phyloP scores from a whole-genome alignment of 2,113 vertebrate species.

The Mormyrus lacerda region DNA sequence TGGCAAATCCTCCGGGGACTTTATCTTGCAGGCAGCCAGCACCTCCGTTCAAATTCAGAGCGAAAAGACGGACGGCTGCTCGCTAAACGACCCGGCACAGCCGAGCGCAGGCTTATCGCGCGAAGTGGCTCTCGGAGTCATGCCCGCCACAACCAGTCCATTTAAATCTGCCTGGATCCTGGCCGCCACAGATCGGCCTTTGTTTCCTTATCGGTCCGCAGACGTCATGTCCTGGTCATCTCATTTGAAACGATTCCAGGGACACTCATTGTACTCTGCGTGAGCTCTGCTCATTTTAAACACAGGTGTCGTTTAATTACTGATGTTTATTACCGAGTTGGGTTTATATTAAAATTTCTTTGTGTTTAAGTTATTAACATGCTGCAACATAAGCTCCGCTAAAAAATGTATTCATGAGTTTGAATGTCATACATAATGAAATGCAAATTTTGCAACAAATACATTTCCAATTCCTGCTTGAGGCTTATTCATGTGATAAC shows the following conservation, averaged over 20 bases:
- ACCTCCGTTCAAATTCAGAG: background rate
- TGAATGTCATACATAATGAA: background rate
- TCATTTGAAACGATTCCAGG: background rate
- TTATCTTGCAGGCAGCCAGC: background rate
- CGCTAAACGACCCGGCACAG: background rate
- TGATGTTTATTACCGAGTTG: conserved; percentile 23
- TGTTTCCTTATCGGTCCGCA: background rate
- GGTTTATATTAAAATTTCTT: background rate
- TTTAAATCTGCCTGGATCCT: background rate
- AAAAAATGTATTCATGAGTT: background rate
- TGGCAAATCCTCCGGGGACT: background rate
- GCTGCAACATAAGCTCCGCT: background rate
- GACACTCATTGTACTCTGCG: background rate
- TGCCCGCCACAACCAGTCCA: too few species aligned
- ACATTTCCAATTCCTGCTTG: background rate
- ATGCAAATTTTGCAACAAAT: background rate
- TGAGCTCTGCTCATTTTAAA: conserved; percentile 26
- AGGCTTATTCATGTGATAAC: background rate
- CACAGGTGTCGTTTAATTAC: conserved; percentile 31
- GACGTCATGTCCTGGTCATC: background rate
- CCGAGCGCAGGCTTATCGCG: background rate
- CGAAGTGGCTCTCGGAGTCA: background rate
- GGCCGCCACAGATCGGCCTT: background rate
- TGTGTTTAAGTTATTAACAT: conserved; percentile 51
- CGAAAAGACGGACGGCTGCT: background rate